These are phyloP conservation scores for Drosophila ananassae DNA, from an alignment of 1,140 invertebrate genomes.

Conservation along the genomic window DNA sequence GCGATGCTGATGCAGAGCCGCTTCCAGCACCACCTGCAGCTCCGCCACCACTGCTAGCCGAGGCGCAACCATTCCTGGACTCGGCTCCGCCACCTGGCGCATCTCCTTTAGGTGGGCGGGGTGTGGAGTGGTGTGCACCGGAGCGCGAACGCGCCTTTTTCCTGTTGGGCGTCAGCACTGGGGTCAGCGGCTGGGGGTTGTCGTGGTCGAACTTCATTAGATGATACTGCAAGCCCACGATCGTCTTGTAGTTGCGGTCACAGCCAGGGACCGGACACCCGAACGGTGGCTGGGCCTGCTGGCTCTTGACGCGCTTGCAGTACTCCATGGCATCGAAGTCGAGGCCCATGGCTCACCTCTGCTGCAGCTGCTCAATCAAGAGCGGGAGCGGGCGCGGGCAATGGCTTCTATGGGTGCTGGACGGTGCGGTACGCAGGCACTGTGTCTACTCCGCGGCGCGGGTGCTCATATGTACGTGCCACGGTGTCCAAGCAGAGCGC, in stretches of 20 bases:
- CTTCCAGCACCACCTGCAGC: slow-evolving; percentile 20
- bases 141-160: slow-evolving; percentile 85
- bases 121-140: slow-evolving; percentile 67
- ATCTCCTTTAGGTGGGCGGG: slow-evolving; percentile 57
- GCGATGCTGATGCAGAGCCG: slow-evolving; percentile 66
- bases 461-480: slow-evolving; percentile 68
- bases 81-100: slow-evolving; percentile 4
- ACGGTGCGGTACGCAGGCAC: slow-evolving; percentile 53
- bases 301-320: slow-evolving; percentile 91
- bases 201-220: slow-evolving; percentile 93
- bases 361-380: slow-evolving; percentile 44
- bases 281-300: slow-evolving; percentile 91
- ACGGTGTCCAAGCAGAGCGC: slow-evolving; percentile 58
- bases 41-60: neutral
- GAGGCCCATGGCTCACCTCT: slow-evolving; percentile 76
- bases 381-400: slow-evolving; percentile 24
- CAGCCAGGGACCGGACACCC: slow-evolving; percentile 93
- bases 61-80: neutral
- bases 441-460: slow-evolving; percentile 62
- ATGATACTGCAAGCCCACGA: slow-evolving; percentile 93
- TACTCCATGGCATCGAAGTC: slow-evolving; percentile 93
- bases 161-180: slow-evolving; percentile 83
- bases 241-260: slow-evolving; percentile 93
- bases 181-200: slow-evolving; percentile 86
- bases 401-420: slow-evolving; percentile 25